A percentile compares a stretch with the other conserved stretches of the same genome.
phyloP scores from a whole-genome alignment of 2,113 vertebrate genomes.

The Ciconia maguari region DNA sequence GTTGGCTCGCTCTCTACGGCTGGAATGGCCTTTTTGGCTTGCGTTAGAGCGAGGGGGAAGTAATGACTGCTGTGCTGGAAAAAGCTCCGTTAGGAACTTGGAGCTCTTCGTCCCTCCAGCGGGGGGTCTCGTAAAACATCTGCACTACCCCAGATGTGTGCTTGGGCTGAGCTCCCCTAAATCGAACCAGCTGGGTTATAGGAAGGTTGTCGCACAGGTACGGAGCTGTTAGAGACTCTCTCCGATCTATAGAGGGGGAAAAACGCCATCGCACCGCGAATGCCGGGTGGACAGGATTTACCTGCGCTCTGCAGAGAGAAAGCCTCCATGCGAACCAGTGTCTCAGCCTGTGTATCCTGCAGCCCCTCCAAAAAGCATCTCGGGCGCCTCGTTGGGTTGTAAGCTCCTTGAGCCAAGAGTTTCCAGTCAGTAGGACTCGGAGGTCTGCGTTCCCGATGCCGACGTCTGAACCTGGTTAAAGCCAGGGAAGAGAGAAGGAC shows the following conservation, averaged over 20 bases:
- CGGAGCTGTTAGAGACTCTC: rapidly evolving
- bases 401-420: background rate
- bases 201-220: background rate
- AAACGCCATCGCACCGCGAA: rapidly evolving
- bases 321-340: background rate
- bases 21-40: background rate
- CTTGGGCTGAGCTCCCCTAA: background rate
- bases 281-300: background rate
- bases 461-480: rapidly evolving
- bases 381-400: rapidly evolving
- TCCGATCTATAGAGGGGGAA: rapidly evolving
- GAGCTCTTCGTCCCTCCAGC: rapidly evolving
- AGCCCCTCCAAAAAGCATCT: background rate
- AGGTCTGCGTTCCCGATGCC: rapidly evolving
- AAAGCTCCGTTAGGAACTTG: background rate
- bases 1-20: background rate
- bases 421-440: no score
- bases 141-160: background rate
- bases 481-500: background rate
- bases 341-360: background rate
- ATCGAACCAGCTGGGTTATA: rapidly evolving
- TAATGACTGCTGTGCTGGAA: background rate
- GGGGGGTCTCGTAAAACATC: rapidly evolving
- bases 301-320: background rate
- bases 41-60: background rate